These are phyloP conservation scores for Rhinoderma darwinii DNA, from an alignment of 2,113 vertebrate species.

Conservation along the genomic window DNA sequence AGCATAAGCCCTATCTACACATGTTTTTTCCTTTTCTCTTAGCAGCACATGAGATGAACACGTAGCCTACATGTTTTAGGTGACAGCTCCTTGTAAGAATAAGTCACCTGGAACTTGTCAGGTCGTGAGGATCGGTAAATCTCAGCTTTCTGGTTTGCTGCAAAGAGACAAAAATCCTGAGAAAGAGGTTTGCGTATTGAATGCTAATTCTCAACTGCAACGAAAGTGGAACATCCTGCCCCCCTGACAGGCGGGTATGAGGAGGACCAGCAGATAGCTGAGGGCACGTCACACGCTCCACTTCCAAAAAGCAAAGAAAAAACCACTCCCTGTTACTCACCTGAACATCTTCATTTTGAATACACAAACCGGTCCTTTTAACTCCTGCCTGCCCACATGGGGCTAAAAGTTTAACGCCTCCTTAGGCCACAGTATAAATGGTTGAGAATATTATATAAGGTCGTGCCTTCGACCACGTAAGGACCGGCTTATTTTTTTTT, in stretches of 20 bases:
- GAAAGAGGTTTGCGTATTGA: neutral
- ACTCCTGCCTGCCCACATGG: neutral
- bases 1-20: neutral
- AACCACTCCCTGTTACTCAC: neutral
- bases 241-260: neutral
- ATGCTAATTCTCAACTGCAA: neutral
- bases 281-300: constrained; percentile 26
- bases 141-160: neutral
- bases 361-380: neutral
- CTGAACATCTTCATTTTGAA: neutral
- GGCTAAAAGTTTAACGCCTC: neutral
- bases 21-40: neutral
- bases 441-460: too few species aligned
- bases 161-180: neutral
- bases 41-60: constrained; percentile 10
- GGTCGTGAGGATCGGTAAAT: neutral
- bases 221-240: constrained; percentile 48
- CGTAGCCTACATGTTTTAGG: neutral
- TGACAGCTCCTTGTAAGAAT: neutral
- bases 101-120: constrained; percentile 13
- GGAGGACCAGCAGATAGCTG: neutral
- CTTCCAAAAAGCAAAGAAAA: constrained; percentile 8
- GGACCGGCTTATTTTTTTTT: too few species aligned
- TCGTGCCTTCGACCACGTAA: too few species aligned
- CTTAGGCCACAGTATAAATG: too few species aligned